Evolutionary conservation across 2,888 invertebrate genomes (phyloP).

Genomic region (Brenthis daphne): DNA sequence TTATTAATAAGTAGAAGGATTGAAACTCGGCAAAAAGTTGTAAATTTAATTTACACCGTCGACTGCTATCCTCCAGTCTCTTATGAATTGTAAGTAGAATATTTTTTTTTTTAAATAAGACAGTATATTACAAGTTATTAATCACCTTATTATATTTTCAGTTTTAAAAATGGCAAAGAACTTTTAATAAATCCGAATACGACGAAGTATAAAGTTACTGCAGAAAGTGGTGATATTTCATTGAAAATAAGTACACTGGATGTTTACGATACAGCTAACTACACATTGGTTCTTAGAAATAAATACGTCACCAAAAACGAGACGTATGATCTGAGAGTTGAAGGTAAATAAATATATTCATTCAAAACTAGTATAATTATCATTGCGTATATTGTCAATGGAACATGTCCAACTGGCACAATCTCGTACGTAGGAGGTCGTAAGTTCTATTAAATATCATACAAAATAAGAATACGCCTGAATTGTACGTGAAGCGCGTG

Average conservation of each 20-base stretch:
- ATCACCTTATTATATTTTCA: slow-evolving; percentile 13
- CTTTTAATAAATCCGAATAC: slow-evolving; percentile 38
- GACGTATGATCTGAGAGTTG: slow-evolving; percentile 50
- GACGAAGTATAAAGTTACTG: slow-evolving; percentile 44
- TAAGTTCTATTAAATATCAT: no score
- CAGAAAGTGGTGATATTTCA: slow-evolving; percentile 31
- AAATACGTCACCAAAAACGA: slow-evolving; percentile 42
- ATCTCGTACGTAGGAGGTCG: no score
- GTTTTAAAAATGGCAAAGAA: slow-evolving; percentile 42
- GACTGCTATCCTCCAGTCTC: background rate
- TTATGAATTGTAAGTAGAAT: slow-evolving; percentile 9
- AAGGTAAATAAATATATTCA: slow-evolving; percentile 53
- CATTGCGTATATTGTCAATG: no score
- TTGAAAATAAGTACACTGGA: slow-evolving; percentile 47
- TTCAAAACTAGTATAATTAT: no score
- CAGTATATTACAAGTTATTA: background rate
- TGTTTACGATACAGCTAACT: slow-evolving; percentile 59
- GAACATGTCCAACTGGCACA: no score
- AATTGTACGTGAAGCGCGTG: no score
- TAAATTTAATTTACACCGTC: background rate
- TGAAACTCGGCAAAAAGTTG: background rate
- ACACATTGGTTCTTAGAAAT: slow-evolving; percentile 58
- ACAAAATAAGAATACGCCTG: no score
- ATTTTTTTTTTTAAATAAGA: no score
- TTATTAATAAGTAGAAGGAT: background rate